Evolutionary conservation across 2,888 invertebrate species (phyloP), one percentile per base, ranked within the genome.

Genomic region (Caenorhabditis sinica): DNA sequence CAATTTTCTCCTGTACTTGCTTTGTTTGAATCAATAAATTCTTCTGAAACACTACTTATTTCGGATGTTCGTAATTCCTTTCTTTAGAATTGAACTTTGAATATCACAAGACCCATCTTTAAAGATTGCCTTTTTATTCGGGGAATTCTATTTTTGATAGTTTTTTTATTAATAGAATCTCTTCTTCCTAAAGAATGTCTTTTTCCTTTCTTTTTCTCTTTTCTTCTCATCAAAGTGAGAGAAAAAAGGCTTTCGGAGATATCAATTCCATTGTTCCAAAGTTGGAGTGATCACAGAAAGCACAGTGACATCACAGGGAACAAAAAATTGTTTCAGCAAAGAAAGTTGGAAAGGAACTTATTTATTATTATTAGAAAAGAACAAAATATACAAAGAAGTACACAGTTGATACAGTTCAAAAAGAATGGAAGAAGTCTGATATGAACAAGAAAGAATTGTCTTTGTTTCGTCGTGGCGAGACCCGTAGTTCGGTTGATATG

Each of bases 381-480:
- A 45, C 75, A 68, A 69, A 68, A 77, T 79, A 72, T 79, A 72
- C 79, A 79, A 40, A 75, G 53, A 79, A 45, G 51, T 80, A 80
- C 80, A 79, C 49, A 49, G 20, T 20, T 56, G 49, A 66, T 72
- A 56, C 51, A 60, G 40, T 72, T 72, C 69, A 61, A 77, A 36
- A 65, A 25, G 17, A 11, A n/a, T 13, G 5, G 45, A 45, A 45
- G 11, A 8, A 23, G 71, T 71, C 76, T 68, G 60, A 77, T 77
- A 69, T 69, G 65, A 68, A 56, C 60, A 63, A n/a, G 20, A 58
- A 51, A 51, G 43, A 58, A 63, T 20, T 61, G 23, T 20, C 45
- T 49, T 77, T 77, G 60, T 65, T 72, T 79, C 45, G 63, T 72
- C 71, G 63, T 56, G 69, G 40, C 9, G 17, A 60, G 28, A 71